Base-by-base conservation (phyloP, 2,113 vertebrate species). In the Passer montanus region DNA sequence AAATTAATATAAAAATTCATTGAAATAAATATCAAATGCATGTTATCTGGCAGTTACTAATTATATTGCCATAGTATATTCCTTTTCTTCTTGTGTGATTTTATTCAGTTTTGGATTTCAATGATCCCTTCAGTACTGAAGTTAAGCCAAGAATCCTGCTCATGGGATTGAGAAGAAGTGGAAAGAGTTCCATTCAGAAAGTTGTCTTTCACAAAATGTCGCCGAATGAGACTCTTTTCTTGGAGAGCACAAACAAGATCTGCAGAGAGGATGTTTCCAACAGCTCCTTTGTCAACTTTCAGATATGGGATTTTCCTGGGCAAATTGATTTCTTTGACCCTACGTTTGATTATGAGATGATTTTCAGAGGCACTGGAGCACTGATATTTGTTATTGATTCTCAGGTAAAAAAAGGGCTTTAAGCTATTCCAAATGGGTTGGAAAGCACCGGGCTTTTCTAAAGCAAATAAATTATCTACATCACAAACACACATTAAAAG, bases 171-270 rank as follows among this genome's bases (percentile, higher is more conserved):
- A 97, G 99, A 84, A 98, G 99, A 94, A 99, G 99, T 17, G 99
- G 99, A 53, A 99, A 99, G 89, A 99, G 99, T 16, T 99, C 99
- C 46, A 99, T 99, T 95, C 99, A 99, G 98, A 99, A 99, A 97
- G 98, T 99, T 79, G 99, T 99, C 77, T 99, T 99, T 97, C 99
- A 99, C 97, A 99, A 99, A 96, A 99, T 99, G 99, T 99, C 99
- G 0, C 99, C 99, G 41, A 99, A 98, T 23, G 99, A 99, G 95
- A 99, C 99, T 1, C 98, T 99, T 8, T 99, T 99, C 96, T 93
- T 99, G 97, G 99, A 99, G 95, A 99, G 99, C 93, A 99, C 99
- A 30, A 99, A 99, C 97, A 99, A 99, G 97, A 99, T 99, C 96
- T 99, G 98, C 96, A 97, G 98, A 72, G 99, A 99, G 55, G 99